A percentile compares a stretch with the other conserved stretches of the same genome.
Conservation (phyloP, 2,888 invertebrate species). For the Agrotis exclamationis region DNA sequence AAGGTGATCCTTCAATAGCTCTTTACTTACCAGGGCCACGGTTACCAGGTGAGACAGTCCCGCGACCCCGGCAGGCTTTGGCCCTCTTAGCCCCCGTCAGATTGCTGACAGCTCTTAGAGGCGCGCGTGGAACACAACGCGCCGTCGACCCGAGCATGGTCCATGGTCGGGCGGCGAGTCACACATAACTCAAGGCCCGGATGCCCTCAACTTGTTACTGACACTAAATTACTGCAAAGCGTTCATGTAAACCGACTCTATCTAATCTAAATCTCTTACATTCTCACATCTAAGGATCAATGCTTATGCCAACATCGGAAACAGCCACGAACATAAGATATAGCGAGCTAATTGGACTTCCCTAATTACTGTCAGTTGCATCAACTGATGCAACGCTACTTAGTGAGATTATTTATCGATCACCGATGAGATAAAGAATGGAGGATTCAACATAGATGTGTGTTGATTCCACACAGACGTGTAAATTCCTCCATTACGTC, state of each 20-base stretch:
- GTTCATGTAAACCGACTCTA: background rate
- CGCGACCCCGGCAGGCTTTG: too few species aligned
- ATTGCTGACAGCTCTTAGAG: too few species aligned
- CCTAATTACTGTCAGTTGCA: slow-evolving; percentile 16
- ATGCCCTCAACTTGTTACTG: too few species aligned
- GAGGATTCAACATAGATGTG: background rate
- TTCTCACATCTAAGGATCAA: background rate
- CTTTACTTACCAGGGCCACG: too few species aligned
- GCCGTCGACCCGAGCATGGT: too few species aligned
- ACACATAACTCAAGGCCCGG: too few species aligned
- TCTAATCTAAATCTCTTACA: background rate
- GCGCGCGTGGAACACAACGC: too few species aligned
- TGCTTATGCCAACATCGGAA: slow-evolving; percentile 6
- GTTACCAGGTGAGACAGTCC: too few species aligned
- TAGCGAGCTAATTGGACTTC: slow-evolving; percentile 16
- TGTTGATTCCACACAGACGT: slow-evolving; percentile 11
- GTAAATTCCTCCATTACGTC: slow-evolving; percentile 7
- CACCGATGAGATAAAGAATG: slow-evolving; percentile 5
- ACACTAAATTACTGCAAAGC: background rate
- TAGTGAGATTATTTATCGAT: slow-evolving; percentile 50
- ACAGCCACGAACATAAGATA: background rate
- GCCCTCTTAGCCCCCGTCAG: too few species aligned
- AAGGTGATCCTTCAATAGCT: too few species aligned
- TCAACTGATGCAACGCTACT: slow-evolving; percentile 10
- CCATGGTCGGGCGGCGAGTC: too few species aligned